Conservation (phyloP, 2,113 vertebrate species). For the Canis aureus region DNA sequence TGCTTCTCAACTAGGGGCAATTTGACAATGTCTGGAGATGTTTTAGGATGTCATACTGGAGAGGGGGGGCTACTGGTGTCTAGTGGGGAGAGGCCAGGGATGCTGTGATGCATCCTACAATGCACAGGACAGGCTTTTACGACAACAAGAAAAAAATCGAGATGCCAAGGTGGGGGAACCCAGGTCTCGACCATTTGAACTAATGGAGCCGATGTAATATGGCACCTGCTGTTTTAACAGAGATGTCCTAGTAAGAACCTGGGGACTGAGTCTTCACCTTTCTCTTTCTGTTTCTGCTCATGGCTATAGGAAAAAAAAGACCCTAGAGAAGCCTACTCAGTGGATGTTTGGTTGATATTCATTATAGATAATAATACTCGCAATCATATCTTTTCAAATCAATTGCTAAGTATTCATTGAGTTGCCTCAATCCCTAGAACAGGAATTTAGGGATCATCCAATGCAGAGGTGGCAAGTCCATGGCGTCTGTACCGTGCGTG, state of each 20-base stretch:
- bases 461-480: background rate
- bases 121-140: background rate
- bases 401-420: background rate
- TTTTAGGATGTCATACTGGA: background rate
- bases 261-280: background rate
- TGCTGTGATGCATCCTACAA: accelerated
- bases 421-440: background rate
- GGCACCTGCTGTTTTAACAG: background rate
- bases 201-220: background rate
- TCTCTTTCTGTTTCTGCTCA: background rate
- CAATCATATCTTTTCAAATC: background rate
- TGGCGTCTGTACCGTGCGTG: too few relatives aligned
- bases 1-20: background rate
- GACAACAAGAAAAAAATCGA: background rate
- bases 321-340: background rate
- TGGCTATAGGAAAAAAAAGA: background rate
- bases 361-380: background rate
- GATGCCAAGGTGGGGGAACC: background rate
- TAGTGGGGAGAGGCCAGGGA: background rate
- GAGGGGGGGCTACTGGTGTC: background rate
- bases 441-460: background rate
- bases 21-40: background rate
- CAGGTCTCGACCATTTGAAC: background rate
- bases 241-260: background rate
- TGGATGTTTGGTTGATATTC: background rate